A percentile compares a stretch with the other conserved stretches of the same genome.
Evolutionary conservation across 53 echinoderm and acorn worm genomes (phyloP).

Genomic region (Paracentrotus lividus): DNA sequence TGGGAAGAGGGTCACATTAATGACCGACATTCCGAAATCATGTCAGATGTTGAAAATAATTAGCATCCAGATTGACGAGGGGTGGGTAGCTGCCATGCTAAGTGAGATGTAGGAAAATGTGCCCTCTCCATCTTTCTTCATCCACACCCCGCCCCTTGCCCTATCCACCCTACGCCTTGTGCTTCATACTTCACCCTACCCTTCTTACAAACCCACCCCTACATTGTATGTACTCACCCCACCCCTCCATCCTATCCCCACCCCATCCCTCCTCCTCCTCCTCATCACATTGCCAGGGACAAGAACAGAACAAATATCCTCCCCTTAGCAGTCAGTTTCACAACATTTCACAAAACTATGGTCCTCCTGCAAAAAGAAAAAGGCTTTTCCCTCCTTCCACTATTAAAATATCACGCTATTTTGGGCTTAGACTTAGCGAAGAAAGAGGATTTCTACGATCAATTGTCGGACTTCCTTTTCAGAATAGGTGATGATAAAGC

Average conservation of each 20-base stretch:
- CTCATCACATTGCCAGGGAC: not conserved
- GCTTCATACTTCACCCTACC: no score
- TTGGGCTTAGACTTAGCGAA: not conserved
- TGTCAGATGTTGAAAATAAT: no score
- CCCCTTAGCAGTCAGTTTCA: no score
- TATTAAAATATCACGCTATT: not conserved
- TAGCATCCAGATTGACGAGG: not conserved
- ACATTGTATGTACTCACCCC: not conserved
- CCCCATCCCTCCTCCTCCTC: not conserved
- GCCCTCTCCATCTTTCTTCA: no score
- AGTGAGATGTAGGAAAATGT: no score
- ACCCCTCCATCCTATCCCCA: not conserved
- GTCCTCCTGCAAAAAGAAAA: not conserved
- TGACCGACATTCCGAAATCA: not conserved
- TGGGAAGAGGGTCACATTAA: not conserved
- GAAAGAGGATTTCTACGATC: not conserved
- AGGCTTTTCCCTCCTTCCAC: not conserved
- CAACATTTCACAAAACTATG: not conserved
- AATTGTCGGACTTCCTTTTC: not conserved
- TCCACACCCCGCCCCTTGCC: no score
- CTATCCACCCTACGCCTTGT: no score
- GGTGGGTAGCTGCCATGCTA: not conserved
- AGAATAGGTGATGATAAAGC: not conserved
- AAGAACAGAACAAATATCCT: not conserved
- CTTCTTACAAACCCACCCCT: no score